Evolutionary conservation across 2,888 invertebrate species (phyloP).

Genomic region (Ochropleura plecta): DNA sequence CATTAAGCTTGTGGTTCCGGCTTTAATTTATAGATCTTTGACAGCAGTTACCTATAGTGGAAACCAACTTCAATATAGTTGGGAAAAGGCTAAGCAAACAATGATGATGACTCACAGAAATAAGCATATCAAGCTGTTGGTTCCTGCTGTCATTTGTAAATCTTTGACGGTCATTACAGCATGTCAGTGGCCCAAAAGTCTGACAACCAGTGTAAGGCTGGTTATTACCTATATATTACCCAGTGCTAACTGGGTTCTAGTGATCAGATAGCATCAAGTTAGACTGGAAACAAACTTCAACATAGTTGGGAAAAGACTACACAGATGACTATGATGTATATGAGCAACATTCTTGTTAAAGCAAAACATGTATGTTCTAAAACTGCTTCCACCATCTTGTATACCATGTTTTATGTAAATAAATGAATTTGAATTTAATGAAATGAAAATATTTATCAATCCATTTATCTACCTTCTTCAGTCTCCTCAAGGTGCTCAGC

Average conservation of each 20-base stretch:
- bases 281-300: background rate
- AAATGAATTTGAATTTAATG: no score
- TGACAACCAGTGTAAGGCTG: background rate
- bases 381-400: no score
- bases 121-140: background rate
- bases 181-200: background rate
- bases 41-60: no score
- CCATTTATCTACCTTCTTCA: slow-evolving; percentile 59
- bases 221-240: background rate
- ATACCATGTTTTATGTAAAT: no score
- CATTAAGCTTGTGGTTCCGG: no score
- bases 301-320: background rate
- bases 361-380: no score
- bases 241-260: background rate
- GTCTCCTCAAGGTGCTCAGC: slow-evolving; percentile 74
- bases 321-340: no score
- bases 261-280: background rate
- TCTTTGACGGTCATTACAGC: background rate
- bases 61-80: no score
- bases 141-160: background rate
- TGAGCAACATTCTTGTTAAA: no score
- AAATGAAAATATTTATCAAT: background rate
- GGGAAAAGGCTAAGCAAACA: no score
- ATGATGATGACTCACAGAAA: no score
- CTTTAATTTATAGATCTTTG: no score